Base-by-base conservation (phyloP, 2,888 invertebrate species). In the Synanthedon formicaeformis region DNA sequence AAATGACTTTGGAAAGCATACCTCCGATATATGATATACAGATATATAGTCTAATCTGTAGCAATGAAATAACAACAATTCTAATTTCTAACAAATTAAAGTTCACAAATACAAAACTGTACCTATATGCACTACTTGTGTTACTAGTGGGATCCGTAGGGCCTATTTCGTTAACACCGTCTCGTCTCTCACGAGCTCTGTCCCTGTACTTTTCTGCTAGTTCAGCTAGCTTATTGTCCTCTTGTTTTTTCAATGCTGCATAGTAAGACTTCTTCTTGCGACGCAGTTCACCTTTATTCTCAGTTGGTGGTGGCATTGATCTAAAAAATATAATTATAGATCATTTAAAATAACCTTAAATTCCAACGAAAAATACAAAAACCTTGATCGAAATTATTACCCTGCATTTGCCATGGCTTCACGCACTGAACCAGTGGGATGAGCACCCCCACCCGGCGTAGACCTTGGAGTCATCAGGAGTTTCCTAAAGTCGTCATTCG, bases 401-500 rank as follows among this genome's bases (percentile, higher is more conserved):
- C 90, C 90, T 14, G 90, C 79, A 67, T 92, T 92, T 1, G 91
- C 91, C 87, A 92, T 91, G 1, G 92, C 92, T 72, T 93, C 92
- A 23, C 92, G 83, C 8, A 92, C 89, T 0, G 92, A 92, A 4
- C 92, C 92, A 0, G 76, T 71, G 3, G 83, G 82, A 56, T 87
- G 88, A 70, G 90, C 61, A 63, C 80, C 61, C 65, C 84, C 62
- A 76, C 89, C 51, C 1, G 92, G 91, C 0, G 94, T 93, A 5
- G 93, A 91, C 57, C 97, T 90, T 0, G 99, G 98, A 0, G 98
- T 98, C 94, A 98, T 98, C 61, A 99, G 83, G 52, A 99, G 86
- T 73, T 97, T 97, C 53, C 98, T 92, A 73, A 99, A 99, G 84
- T 99, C 99, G 74, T 97, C 98, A 88, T 99, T 99, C 8, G 98